phyloP scores from a whole-genome alignment of 2,113 vertebrate genomes.

The Hypanus sabinus region DNA sequence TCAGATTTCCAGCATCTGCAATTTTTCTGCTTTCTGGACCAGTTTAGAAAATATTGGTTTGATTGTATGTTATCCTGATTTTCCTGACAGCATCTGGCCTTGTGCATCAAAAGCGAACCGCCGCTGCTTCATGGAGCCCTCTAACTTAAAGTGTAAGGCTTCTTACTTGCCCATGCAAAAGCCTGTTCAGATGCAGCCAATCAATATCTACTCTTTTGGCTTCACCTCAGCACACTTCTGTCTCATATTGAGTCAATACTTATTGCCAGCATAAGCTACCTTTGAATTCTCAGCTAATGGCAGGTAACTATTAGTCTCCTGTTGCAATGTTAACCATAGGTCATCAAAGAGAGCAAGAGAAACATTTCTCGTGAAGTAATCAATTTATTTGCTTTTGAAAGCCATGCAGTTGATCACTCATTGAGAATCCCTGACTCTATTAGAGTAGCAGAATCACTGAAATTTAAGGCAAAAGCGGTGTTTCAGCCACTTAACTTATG shows the following conservation, averaged over 20 bases:
- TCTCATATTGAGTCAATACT: not conserved
- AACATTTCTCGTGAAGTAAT: not conserved
- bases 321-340: not conserved
- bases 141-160: not conserved
- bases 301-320: not conserved
- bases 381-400: not conserved
- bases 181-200: too few species aligned
- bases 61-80: not conserved
- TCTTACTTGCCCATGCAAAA: too few species aligned
- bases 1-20: too few species aligned
- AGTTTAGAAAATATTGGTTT: not conserved
- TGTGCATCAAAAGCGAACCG: not conserved
- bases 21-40: not conserved
- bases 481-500: too few species aligned
- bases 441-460: too few species aligned
- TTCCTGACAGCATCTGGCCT: not conserved
- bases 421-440: too few species aligned
- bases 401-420: too few species aligned
- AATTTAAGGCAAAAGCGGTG: too few species aligned
- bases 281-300: not conserved
- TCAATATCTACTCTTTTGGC: not conserved
- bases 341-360: not conserved
- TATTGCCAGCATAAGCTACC: not conserved
- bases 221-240: not conserved
- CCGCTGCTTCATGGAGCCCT: not conserved